Percentiles rank a stretch among this genome's conserved stretches.
Conservation (phyloP, 23 tunicate species). For the Styela plicata region DNA sequence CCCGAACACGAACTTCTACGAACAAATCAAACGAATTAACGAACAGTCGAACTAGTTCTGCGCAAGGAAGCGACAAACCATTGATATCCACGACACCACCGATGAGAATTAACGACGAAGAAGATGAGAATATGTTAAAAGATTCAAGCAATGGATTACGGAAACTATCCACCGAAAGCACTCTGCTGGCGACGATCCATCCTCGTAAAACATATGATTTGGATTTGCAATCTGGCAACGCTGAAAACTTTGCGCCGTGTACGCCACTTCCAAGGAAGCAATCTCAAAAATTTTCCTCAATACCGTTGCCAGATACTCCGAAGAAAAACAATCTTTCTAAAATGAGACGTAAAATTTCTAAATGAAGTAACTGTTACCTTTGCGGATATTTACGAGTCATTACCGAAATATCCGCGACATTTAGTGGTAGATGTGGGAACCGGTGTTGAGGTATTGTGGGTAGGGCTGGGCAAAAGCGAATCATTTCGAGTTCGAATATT, state of each 20-base stretch:
- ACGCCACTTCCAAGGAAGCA: neutral
- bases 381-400: too few relatives aligned
- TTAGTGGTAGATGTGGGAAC: too few relatives aligned
- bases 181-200: neutral
- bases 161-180: neutral
- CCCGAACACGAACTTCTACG: neutral
- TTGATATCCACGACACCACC: neutral
- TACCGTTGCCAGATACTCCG: neutral
- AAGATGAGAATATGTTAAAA: neutral
- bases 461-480: too few relatives aligned
- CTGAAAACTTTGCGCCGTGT: neutral
- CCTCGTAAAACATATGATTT: neutral
- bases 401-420: too few relatives aligned
- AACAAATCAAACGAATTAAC: neutral
- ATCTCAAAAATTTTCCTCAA: neutral
- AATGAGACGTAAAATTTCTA: too few relatives aligned
- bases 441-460: too few relatives aligned
- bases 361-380: too few relatives aligned
- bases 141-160: neutral
- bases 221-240: neutral
- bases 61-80: neutral
- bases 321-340: neutral
- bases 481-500: too few relatives aligned
- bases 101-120: neutral
- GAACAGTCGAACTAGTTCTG: neutral